Evolutionary conservation across 2,113 vertebrate species (phyloP).

Genomic region (Sakesphorus luctuosus): DNA sequence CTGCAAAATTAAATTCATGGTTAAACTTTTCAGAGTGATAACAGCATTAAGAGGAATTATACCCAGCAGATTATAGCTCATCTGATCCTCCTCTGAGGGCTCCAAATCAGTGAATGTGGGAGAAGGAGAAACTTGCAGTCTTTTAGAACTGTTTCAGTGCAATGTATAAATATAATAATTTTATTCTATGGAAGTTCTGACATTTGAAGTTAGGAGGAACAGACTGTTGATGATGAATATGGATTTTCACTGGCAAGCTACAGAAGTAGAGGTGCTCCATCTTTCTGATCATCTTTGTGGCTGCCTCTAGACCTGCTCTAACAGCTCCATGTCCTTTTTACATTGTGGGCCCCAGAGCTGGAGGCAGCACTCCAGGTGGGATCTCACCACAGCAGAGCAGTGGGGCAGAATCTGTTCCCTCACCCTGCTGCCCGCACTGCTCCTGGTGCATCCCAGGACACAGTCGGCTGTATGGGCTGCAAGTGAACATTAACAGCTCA

Average conservation of each 20-base stretch:
- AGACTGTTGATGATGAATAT: background rate
- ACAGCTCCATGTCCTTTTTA: background rate
- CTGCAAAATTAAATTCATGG: background rate
- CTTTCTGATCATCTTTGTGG: background rate
- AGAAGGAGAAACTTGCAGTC: background rate
- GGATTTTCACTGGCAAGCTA: background rate
- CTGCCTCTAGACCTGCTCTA: background rate
- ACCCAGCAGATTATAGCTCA: background rate
- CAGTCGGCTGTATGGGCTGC: background rate
- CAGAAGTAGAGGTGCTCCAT: background rate
- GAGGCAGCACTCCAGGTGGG: background rate
- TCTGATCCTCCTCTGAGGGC: background rate
- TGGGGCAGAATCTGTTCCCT: background rate
- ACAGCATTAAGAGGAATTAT: background rate
- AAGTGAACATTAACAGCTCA: background rate
- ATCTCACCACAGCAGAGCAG: background rate
- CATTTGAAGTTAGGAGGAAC: background rate
- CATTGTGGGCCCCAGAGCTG: background rate
- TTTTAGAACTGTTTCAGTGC: background rate
- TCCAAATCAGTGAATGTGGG: background rate
- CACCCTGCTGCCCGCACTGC: background rate
- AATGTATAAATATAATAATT: background rate
- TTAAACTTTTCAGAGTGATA: background rate
- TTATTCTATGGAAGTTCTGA: background rate
- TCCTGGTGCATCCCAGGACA: background rate